Evolutionary conservation across 2,888 invertebrate genomes (phyloP).

Genomic region (Anodontia alba): DNA sequence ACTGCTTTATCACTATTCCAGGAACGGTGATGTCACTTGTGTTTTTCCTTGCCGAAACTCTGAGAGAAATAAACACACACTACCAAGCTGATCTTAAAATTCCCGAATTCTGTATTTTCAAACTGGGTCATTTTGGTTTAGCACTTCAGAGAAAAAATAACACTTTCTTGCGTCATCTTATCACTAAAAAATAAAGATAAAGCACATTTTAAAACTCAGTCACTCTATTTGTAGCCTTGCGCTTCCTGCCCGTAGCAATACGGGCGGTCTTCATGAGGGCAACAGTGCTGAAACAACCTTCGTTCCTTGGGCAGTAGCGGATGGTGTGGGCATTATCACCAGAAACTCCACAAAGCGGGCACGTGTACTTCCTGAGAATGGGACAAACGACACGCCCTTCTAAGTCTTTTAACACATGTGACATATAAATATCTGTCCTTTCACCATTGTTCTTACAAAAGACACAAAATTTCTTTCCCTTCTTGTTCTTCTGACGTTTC

Average conservation of each 20-base stretch:
- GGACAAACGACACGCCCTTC: slow-evolving; percentile 89
- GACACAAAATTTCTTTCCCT: slow-evolving; percentile 86
- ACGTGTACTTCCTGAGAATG: slow-evolving; percentile 89
- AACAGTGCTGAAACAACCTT: slow-evolving; percentile 26
- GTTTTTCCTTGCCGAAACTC: no score
- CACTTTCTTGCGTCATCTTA: no score
- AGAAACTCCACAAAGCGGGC: slow-evolving; percentile 89
- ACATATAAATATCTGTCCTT: slow-evolving; percentile 87
- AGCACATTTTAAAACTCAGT: no score
- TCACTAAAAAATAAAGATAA: no score
- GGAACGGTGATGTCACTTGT: no score
- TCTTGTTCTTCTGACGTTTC: slow-evolving; percentile 54
- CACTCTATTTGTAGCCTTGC: background rate
- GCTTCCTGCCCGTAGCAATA: slow-evolving; percentile 40
- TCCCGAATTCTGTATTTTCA: no score
- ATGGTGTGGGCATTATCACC: slow-evolving; percentile 91
- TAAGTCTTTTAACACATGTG: slow-evolving; percentile 89
- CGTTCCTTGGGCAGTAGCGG: slow-evolving; percentile 88
- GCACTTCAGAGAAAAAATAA: no score
- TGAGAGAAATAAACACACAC: no score
- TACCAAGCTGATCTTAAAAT: no score
- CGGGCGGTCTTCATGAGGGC: slow-evolving; percentile 31
- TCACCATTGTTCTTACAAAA: slow-evolving; percentile 93
- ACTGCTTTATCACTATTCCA: no score
- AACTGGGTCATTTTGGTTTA: no score